phyloP scores from a whole-genome alignment of 2,888 invertebrate genomes.

The Caenorhabditis plicata region DNA sequence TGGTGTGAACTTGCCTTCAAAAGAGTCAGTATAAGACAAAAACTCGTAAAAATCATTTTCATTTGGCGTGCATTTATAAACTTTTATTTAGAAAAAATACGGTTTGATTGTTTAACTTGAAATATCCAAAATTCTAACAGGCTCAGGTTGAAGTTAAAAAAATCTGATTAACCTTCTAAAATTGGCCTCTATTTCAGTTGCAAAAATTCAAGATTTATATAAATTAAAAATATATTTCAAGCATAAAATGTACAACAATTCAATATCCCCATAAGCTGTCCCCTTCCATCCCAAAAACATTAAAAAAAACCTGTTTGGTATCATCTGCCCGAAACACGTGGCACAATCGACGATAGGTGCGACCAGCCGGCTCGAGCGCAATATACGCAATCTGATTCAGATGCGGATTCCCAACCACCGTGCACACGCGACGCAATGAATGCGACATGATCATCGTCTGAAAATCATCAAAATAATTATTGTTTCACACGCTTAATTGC shows the following conservation, averaged over 20 bases:
- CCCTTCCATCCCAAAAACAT: background rate
- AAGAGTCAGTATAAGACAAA: no score
- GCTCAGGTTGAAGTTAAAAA: no score
- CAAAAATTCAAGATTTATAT: background rate
- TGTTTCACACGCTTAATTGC: no score
- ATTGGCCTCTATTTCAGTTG: background rate
- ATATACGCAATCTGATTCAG: slow-evolving; percentile 40
- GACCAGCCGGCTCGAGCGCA: slow-evolving; percentile 39
- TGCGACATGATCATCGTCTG: slow-evolving; percentile 41
- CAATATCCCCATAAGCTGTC: background rate
- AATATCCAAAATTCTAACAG: no score
- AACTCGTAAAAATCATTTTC: no score
- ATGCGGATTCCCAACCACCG: slow-evolving; percentile 27
- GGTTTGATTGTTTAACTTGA: no score
- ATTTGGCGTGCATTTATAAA: no score
- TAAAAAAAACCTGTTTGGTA: slow-evolving; percentile 17
- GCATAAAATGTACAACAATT: no score
- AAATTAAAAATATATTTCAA: no score
- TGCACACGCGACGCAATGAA: slow-evolving; percentile 42
- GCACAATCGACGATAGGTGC: slow-evolving; percentile 39
- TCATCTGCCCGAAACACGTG: slow-evolving; percentile 39
- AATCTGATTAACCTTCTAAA: no score
- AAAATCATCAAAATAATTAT: slow-evolving; percentile 13
- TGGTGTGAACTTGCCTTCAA: no score
- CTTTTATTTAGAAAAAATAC: no score